Percentiles rank a stretch among this genome's conserved stretches.
Evolutionary conservation across 1,140 invertebrate genomes (phyloP).

Genomic region (Cotesia vestalis): DNA sequence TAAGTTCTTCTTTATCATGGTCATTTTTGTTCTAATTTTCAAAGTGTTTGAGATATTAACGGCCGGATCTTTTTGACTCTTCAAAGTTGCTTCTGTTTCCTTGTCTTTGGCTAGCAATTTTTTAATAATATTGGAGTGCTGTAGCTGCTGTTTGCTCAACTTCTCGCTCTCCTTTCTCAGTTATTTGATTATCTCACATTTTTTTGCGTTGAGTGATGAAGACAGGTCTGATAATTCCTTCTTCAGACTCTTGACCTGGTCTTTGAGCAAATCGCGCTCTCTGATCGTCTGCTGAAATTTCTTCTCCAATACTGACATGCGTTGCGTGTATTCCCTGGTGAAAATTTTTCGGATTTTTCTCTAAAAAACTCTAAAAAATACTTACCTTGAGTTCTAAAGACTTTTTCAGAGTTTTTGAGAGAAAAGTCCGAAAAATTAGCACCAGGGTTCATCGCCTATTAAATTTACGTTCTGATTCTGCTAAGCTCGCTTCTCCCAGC

Average conservation of each 20-base stretch:
- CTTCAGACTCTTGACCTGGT: constrained; percentile 79
- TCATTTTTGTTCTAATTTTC: too few relatives aligned
- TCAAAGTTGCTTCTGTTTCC: constrained; percentile 84
- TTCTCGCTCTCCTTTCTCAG: constrained; percentile 93
- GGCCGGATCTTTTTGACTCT: constrained; percentile 67
- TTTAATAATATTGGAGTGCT: constrained; percentile 93
- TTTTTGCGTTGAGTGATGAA: constrained; percentile 75
- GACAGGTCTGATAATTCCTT: constrained; percentile 75
- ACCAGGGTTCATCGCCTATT: too few relatives aligned
- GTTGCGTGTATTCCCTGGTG: constrained; percentile 89
- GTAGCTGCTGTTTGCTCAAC: constrained; percentile 91
- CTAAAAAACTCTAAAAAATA: too few relatives aligned
- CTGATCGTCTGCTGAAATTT: constrained; percentile 89
- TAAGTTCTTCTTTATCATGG: too few relatives aligned
- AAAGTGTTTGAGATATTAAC: too few relatives aligned
- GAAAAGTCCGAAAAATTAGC: too few relatives aligned
- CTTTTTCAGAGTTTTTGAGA: too few relatives aligned
- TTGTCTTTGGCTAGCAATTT: constrained; percentile 92
- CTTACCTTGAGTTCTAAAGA: too few relatives aligned
- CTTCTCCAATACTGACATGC: constrained; percentile 86
- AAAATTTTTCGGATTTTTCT: too few relatives aligned
- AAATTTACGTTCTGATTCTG: constrained; percentile 72
- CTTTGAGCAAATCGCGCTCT: constrained; percentile 83
- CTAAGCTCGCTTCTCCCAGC: too few relatives aligned
- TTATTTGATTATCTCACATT: constrained; percentile 89